Evolutionary conservation across 2,888 invertebrate genomes (phyloP).

Genomic region (Phengaris arion): DNA sequence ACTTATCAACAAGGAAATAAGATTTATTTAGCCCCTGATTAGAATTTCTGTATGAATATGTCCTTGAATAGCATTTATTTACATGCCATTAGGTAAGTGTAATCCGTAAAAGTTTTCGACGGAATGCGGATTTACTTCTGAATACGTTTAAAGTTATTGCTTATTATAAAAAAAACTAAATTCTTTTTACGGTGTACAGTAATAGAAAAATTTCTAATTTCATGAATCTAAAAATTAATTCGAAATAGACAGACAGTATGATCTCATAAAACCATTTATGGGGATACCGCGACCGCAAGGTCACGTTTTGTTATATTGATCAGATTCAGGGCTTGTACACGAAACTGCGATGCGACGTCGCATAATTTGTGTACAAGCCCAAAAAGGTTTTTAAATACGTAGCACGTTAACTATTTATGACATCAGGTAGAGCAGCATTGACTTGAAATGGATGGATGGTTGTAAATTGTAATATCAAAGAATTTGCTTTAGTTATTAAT

Average conservation of each 20-base stretch:
- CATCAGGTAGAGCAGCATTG: background rate
- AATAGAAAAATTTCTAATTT: background rate
- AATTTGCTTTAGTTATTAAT: too few species aligned
- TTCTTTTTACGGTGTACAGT: background rate
- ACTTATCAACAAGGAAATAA: background rate
- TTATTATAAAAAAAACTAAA: background rate
- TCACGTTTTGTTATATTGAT: conserved; percentile 7
- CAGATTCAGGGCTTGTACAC: background rate
- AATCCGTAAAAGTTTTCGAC: background rate
- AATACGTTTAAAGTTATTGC: background rate
- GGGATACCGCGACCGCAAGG: conserved; percentile 4
- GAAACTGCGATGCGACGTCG: too few species aligned
- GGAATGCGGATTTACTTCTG: conserved; percentile 9
- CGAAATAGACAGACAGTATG: background rate
- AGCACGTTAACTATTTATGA: background rate
- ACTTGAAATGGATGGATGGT: too few species aligned
- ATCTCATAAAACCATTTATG: conserved; percentile 14
- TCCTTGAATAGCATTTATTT: conserved; percentile 13
- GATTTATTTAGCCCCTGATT: background rate
- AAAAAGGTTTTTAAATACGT: background rate
- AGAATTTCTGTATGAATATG: background rate
- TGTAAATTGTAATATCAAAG: too few species aligned
- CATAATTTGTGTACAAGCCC: too few species aligned
- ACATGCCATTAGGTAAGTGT: background rate
- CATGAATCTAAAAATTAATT: background rate